Percentiles rank a stretch among this genome's conserved stretches.
These are phyloP conservation scores for Bicyclus anynana DNA, from an alignment of 1,140 invertebrate genomes.

Conservation along the genomic window DNA sequence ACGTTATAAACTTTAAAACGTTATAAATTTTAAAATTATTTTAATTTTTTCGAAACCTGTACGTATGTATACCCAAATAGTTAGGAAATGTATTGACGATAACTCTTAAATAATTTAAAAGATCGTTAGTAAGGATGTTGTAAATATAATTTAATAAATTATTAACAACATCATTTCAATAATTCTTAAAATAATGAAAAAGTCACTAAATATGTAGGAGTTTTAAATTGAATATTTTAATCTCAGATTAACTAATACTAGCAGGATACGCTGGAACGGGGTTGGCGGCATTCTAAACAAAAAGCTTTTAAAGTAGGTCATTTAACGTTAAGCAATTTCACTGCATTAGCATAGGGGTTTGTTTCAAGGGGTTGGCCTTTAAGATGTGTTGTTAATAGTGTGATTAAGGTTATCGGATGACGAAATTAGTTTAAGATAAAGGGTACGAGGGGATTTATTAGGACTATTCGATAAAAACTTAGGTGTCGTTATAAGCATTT, in stretches of 20 bases:
- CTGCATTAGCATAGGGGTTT: conserved; percentile 59
- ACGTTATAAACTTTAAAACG: no score
- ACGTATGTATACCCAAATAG: no score
- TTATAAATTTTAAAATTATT: no score
- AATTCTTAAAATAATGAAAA: no score
- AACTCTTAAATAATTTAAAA: no score
- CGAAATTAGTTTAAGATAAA: conserved; percentile 18
- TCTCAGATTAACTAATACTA: conserved; percentile 11
- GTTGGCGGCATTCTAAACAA: conserved; percentile 27
- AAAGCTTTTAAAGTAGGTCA: conserved; percentile 55
- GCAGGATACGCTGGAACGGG: conserved; percentile 13
- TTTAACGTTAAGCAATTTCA: conserved; percentile 52
- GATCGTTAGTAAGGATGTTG: no score
- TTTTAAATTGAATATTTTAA: conserved; percentile 1
- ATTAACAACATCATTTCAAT: no score
- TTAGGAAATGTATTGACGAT: no score
- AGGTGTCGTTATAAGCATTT: conserved; percentile 28
- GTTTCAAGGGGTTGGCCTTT: conserved; percentile 40
- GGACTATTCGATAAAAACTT: conserved; percentile 10
- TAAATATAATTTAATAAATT: no score
- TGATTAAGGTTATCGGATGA: conserved; percentile 37
- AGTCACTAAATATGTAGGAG: not conserved
- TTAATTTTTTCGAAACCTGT: no score
- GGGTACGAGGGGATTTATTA: conserved; percentile 3
- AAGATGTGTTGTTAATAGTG: conserved; percentile 38